Evolutionary conservation across 2,888 invertebrate genomes (phyloP).

Genomic region (Zaprionus obscuricornis): DNA sequence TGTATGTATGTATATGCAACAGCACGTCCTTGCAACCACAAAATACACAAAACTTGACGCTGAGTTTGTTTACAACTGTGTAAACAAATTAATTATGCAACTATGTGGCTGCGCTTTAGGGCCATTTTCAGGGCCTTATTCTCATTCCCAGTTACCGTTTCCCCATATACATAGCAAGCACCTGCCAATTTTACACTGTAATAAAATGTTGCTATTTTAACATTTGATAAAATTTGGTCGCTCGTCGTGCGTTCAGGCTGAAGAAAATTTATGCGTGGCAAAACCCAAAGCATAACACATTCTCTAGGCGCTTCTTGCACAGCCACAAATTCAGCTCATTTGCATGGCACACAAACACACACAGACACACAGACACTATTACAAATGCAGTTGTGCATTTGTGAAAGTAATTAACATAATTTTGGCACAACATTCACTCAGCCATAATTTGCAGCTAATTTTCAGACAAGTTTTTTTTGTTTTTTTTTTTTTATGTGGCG

Average conservation of each 20-base stretch:
- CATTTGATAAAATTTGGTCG: conserved; percentile 59
- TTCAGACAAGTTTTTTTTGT: conserved; percentile 23
- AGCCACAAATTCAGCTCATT: conserved; percentile 57
- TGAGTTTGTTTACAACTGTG: conserved; percentile 73
- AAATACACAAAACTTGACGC: conserved; percentile 3
- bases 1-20: conserved; percentile 32
- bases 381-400: conserved; percentile 39
- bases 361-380: conserved; percentile 7
- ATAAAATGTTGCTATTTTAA: conserved; percentile 55
- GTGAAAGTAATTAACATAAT: conserved; percentile 65
- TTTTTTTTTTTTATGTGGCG: too few species aligned
- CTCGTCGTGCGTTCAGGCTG: conserved; percentile 50
- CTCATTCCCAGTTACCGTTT: neutral
- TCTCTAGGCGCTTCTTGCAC: conserved; percentile 45
- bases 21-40: conserved; percentile 9
- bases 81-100: conserved; percentile 77
- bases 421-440: conserved; percentile 57
- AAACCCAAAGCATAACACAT: conserved; percentile 56
- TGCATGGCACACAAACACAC: conserved; percentile 43
- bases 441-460: conserved; percentile 46
- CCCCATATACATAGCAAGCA: neutral
- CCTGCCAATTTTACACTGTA: conserved; percentile 11
- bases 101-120: conserved; percentile 24
- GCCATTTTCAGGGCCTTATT: conserved; percentile 26
- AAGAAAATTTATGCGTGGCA: conserved; percentile 71